phyloP scores from a whole-genome alignment of 2,797 vertebrate species.

The Falco novaeseelandiae region DNA sequence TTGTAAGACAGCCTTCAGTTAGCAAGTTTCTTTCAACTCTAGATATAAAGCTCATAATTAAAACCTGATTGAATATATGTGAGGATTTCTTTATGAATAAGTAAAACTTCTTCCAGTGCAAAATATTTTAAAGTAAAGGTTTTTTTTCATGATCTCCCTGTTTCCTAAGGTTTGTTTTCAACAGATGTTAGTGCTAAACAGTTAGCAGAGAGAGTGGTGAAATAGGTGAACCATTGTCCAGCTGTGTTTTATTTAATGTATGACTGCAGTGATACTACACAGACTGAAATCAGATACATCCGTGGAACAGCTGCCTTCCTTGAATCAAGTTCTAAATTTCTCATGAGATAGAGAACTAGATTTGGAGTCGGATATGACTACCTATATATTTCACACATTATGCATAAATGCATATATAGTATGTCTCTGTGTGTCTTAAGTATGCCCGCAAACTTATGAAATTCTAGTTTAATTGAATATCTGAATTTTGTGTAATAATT shows the following conservation, averaged over 20 bases:
- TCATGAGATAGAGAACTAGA: slow-evolving; percentile 43
- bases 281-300: slow-evolving; percentile 70
- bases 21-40: not conserved
- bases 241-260: slow-evolving; percentile 65
- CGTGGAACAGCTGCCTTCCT: slow-evolving; percentile 56
- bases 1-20: not conserved
- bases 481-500: not conserved
- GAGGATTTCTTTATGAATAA: not conserved
- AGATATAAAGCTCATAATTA: not conserved
- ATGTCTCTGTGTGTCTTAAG: not conserved
- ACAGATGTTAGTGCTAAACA: slow-evolving; percentile 61
- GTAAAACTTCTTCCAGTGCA: not conserved
- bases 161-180: slow-evolving; percentile 43
- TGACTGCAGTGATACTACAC: slow-evolving; percentile 53
- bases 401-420: not conserved
- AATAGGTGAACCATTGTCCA: slow-evolving; percentile 65
- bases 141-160: not conserved
- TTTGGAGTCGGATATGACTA: not conserved
- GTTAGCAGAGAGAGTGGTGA: slow-evolving; percentile 57
- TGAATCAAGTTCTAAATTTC: slow-evolving; percentile 49
- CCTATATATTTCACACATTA: not conserved
- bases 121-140: not conserved
- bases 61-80: not conserved
- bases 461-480: not conserved
- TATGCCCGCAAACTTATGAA: not conserved